Conservation (phyloP, 2,797 vertebrate genomes). For the Myotis daubentonii region DNA sequence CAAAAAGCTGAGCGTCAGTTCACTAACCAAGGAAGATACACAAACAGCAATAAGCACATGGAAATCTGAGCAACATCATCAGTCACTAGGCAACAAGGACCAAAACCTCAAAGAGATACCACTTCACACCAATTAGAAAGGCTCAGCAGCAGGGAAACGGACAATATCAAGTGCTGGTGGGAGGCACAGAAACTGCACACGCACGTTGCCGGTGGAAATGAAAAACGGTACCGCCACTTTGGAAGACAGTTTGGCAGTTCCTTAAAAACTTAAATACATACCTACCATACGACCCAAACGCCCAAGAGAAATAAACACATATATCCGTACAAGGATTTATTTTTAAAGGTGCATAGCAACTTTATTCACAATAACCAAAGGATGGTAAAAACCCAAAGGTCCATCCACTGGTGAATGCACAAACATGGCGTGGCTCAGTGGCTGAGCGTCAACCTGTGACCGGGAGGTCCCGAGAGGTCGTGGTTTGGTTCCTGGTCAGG, state of each 20-base stretch:
- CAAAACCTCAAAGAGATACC: background rate
- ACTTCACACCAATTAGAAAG: background rate
- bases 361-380: background rate
- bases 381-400: too few species aligned
- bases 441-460: too few species aligned
- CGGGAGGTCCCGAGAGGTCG: too few species aligned
- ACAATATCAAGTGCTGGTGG: background rate
- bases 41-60: background rate
- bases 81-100: accelerated
- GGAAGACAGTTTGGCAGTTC: background rate
- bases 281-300: background rate
- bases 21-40: background rate
- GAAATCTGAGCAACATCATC: background rate
- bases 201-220: background rate
- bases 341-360: background rate
- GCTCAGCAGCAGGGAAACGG: background rate
- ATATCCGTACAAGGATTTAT: background rate
- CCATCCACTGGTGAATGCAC: background rate
- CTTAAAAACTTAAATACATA: background rate
- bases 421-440: too few species aligned
- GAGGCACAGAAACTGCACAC: background rate
- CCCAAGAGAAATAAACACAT: background rate
- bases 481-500: too few species aligned
- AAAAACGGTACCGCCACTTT: background rate
- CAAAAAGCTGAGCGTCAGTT: background rate